These are phyloP conservation scores for Probosciger aterrimus DNA, from an alignment of 2,113 vertebrate species.

Conservation along the genomic window DNA sequence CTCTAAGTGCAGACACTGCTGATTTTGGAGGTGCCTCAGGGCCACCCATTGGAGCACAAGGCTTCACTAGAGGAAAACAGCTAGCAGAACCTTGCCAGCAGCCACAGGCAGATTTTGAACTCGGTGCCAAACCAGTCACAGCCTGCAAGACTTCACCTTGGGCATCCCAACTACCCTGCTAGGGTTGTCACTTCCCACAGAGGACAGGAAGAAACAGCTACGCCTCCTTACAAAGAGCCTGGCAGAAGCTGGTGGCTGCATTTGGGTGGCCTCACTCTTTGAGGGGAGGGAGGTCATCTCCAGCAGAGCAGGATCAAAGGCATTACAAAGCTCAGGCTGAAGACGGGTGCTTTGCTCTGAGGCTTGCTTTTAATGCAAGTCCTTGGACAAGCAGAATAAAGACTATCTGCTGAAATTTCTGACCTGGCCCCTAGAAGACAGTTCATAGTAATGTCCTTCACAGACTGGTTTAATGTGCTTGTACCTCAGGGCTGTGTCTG, in stretches of 20 bases:
- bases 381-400: not conserved
- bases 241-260: not conserved
- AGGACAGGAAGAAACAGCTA: not conserved
- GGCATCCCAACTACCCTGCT: not conserved
- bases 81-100: not conserved
- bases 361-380: not conserved
- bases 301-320: conserved; percentile 12
- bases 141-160: not conserved
- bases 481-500: not conserved
- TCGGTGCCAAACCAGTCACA: not conserved
- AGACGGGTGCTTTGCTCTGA: not conserved
- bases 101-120: not conserved
- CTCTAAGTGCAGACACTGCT: not conserved
- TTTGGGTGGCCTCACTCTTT: not conserved
- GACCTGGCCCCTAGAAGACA: not conserved
- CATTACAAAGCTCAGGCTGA: not conserved
- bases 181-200: not conserved
- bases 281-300: not conserved
- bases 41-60: not conserved
- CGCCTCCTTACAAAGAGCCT: not conserved
- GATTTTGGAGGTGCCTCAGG: not conserved
- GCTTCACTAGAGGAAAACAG: not conserved
- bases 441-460: not conserved
- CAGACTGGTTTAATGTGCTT: not conserved
- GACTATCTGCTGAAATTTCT: not conserved